A percentile compares a stretch with the other conserved stretches of the same genome.
phyloP scores from a whole-genome alignment of 2,888 invertebrate genomes.

The Pristionchus maxplancki region DNA sequence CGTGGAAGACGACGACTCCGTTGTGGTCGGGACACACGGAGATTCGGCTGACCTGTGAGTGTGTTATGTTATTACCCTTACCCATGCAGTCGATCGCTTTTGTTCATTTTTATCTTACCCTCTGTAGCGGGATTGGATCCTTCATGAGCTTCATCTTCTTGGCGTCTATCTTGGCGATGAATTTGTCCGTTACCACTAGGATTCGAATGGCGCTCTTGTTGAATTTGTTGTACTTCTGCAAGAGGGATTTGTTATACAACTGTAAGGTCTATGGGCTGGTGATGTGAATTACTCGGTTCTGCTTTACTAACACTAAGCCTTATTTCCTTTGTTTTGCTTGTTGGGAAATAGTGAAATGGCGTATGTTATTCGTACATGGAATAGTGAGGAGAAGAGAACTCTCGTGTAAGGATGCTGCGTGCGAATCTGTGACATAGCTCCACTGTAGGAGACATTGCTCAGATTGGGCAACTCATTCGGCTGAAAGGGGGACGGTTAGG shows the following conservation, averaged over 20 bases:
- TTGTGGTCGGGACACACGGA: conserved; percentile 78
- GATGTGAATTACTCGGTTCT: neutral
- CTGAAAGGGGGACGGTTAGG: conserved; percentile 8
- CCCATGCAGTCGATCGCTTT: neutral
- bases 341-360: too few relatives aligned
- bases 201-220: conserved; percentile 79
- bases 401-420: conserved; percentile 54
- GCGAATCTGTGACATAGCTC: conserved; percentile 52
- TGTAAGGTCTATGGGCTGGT: neutral
- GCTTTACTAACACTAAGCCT: too few relatives aligned
- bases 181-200: conserved; percentile 79
- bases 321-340: too few relatives aligned
- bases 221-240: conserved; percentile 79
- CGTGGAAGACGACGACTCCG: conserved; percentile 79
- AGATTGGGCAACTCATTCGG: conserved; percentile 48
- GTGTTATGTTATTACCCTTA: neutral
- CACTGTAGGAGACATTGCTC: conserved; percentile 52
- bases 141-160: conserved; percentile 80
- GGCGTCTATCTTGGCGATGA: conserved; percentile 80
- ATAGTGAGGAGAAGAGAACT: conserved; percentile 58
- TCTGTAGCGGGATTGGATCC: conserved; percentile 74
- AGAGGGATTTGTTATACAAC: neutral
- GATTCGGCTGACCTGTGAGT: conserved; percentile 77
- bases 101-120: conserved; percentile 57
- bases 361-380: conserved; percentile 53